phyloP scores from a whole-genome alignment of 2,797 vertebrate genomes.

The Molossus alvarezi region DNA sequence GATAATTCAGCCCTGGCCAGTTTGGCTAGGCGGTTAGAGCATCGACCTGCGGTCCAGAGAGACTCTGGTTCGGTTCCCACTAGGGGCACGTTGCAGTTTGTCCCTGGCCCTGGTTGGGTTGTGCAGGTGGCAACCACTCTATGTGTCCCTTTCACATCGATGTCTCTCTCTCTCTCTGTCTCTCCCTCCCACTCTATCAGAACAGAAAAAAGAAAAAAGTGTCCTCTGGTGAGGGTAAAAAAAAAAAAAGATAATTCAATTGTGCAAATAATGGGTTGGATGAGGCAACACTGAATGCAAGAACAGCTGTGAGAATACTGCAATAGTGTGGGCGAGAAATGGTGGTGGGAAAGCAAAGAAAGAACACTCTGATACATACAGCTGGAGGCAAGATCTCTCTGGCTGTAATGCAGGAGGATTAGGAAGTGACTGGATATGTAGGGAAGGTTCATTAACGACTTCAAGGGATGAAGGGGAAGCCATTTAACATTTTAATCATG shows the following conservation, averaged over 20 bases:
- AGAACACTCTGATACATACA: background rate
- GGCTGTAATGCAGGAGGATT: background rate
- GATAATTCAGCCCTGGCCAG: too few relatives aligned
- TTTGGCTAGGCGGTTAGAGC: too few relatives aligned
- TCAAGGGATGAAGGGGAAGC: conserved; percentile 23
- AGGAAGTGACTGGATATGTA: background rate
- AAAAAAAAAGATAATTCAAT: background rate
- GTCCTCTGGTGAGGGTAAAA: too few relatives aligned
- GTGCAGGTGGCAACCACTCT: too few relatives aligned
- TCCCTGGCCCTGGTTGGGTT: too few relatives aligned
- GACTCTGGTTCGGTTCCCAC: too few relatives aligned
- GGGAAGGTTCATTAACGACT: conserved; percentile 22
- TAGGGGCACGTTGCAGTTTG: too few relatives aligned
- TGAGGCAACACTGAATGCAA: background rate
- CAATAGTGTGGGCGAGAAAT: background rate
- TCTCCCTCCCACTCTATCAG: too few relatives aligned
- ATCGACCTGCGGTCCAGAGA: too few relatives aligned
- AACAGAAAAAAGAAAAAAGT: too few relatives aligned
- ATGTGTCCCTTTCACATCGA: too few relatives aligned
- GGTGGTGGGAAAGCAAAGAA: background rate
- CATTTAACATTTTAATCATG: conserved; percentile 20
- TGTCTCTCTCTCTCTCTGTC: too few relatives aligned
- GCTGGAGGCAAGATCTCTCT: background rate
- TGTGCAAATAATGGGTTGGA: background rate
- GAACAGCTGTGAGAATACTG: background rate